Base-by-base conservation (phyloP, 2,888 invertebrate genomes). In the Caenorhabditis zanzibari region DNA sequence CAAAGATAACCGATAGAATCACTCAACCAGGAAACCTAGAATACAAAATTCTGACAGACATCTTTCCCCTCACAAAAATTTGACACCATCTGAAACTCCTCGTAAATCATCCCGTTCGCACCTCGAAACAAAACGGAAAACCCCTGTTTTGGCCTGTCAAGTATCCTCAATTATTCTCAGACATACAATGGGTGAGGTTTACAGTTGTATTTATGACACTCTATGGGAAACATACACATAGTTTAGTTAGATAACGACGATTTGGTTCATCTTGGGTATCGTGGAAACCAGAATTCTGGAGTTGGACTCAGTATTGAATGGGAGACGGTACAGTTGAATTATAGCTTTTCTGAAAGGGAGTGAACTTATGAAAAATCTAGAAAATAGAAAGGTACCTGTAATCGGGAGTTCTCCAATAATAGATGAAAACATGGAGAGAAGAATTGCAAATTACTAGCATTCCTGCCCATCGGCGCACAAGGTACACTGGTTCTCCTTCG, bases 371-470 rank as follows among this genome's bases (percentile, higher is more conserved):
- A 19, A 14, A 14, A 19, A 7, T 3, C 22, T 12, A 10, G 32
- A 61, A 2, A n/a, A 4, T 9, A 38, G 16, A 38, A 14, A 16
- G 35, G 0, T 28, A 85, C 85, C 88, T 79, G 71, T 88, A 88
- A 52, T 88, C 88, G 1, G 86, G 82, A 24, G 85, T 75, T 54
- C 86, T 79, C 85, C 84, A 85, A 52, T 71, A 81, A 69, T 86
- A 88, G 10, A 86, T 76, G 24, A 85, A 84, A 19, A 86, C 82
- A 41, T 85, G 82, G 14, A 82, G 28, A 0, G 86, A 86, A 12
- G 86, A 82, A 73, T 88, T 88, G n/a, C 83, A 83, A 24, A 86
- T 81, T 1, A 88, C 86, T 7, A 88, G 73, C 85, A 82, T 86
- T 10, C 82, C 85, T 16, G 85, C 64, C 66, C 85, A 84, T 35